Evolutionary conservation across 1,140 invertebrate genomes (phyloP).

Genomic region (Hylaeus anthracinus): DNA sequence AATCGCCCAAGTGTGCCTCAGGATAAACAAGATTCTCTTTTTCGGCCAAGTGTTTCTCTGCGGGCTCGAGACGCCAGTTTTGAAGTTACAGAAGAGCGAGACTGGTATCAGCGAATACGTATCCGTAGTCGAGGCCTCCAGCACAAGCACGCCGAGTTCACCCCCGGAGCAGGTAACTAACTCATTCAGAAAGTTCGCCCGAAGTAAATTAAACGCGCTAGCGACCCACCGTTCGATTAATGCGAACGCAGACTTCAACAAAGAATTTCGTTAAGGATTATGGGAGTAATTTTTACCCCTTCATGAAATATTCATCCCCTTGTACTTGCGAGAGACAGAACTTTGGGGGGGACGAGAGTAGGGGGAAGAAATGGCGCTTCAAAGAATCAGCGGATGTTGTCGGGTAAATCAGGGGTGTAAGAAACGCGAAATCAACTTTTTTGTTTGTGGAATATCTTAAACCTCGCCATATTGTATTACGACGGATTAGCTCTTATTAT

Average conservation of each 20-base stretch:
- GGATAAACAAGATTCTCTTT: slow-evolving; percentile 89
- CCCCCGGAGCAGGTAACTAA: slow-evolving; percentile 82
- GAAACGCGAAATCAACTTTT: too few species aligned
- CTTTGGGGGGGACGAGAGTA: too few species aligned
- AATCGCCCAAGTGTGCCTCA: slow-evolving; percentile 86
- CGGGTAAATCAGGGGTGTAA: too few species aligned
- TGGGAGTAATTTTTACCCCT: neutral
- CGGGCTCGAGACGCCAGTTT: slow-evolving; percentile 92
- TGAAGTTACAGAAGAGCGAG: slow-evolving; percentile 87
- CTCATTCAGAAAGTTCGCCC: neutral
- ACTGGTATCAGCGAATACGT: slow-evolving; percentile 86
- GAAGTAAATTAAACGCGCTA: neutral
- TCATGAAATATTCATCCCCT: slow-evolving; percentile 9
- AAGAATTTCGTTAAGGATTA: slow-evolving; percentile 4
- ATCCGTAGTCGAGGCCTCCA: slow-evolving; percentile 84
- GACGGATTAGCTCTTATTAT: too few species aligned
- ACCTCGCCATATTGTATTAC: too few species aligned
- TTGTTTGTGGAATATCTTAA: too few species aligned
- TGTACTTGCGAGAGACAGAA: neutral
- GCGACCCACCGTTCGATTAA: neutral
- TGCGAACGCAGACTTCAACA: neutral
- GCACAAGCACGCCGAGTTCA: slow-evolving; percentile 79
- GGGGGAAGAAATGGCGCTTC: neutral
- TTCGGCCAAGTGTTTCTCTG: slow-evolving; percentile 94
- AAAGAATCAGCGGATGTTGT: too few species aligned